These are phyloP conservation scores for Platichthys stellatus DNA, from an alignment of 2,113 vertebrate genomes.

Conservation along the genomic window DNA sequence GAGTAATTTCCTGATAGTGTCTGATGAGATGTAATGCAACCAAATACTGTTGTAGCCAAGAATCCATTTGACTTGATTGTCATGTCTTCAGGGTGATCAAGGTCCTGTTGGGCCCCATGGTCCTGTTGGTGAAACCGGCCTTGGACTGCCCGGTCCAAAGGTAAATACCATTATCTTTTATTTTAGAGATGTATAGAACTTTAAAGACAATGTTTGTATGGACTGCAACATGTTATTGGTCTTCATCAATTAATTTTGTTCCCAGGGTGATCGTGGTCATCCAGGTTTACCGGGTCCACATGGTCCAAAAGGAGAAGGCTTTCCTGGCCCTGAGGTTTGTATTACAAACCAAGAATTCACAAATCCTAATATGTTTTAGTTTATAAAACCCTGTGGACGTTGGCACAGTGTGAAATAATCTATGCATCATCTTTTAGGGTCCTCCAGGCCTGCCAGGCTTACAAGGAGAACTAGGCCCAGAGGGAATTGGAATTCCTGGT, in stretches of 20 bases:
- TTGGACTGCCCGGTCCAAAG: constrained; percentile 91
- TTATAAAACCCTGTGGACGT: background rate
- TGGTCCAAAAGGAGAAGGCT: constrained; percentile 90
- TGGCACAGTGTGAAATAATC: background rate
- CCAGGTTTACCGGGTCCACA: constrained; percentile 83
- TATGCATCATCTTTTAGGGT: constrained; percentile 76
- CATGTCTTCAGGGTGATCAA: constrained; percentile 84
- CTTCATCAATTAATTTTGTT: constrained; percentile 26
- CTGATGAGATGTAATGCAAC: constrained; percentile 26
- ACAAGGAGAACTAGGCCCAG: constrained; percentile 85
- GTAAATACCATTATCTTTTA: constrained; percentile 65
- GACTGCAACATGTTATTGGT: background rate
- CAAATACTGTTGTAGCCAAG: constrained; percentile 17
- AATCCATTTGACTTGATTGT: constrained; percentile 16
- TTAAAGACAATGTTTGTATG: background rate
- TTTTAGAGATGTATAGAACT: background rate
- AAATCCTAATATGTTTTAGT: background rate
- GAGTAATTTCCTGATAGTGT: constrained; percentile 23
- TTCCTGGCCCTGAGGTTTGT: constrained; percentile 87
- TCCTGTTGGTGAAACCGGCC: constrained; percentile 87
- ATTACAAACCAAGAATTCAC: constrained; percentile 17
- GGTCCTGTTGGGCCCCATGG: constrained; percentile 86
- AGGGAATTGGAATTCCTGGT: constrained; percentile 88
- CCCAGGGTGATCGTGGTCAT: constrained; percentile 88
- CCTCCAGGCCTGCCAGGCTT: constrained; percentile 86